Evolutionary conservation across 2,113 vertebrate genomes (phyloP), one percentile per base, ranked within the genome.

Genomic region (Ia io): DNA sequence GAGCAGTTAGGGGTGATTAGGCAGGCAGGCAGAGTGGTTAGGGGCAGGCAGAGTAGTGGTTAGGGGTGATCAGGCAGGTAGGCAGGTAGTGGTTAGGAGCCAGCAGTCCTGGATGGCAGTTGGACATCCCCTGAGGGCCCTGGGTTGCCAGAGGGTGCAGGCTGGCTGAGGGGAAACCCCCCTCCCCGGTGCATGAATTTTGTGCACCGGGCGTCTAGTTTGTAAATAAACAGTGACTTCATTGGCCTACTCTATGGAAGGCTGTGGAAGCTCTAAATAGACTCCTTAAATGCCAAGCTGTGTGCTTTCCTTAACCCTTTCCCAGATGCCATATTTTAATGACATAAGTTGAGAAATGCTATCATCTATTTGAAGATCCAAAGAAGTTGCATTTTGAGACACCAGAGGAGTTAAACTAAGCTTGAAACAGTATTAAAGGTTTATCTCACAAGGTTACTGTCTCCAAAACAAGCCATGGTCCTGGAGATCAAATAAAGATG

Each of bases 391-490:
- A 10, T 30, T 40, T 44, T 51, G 42, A 17, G 49, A 82, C 13
- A 71, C 1, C 22, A 35, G 16, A 73, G 73, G 61, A 49, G 49
- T 70, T 51, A 8, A 25, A 67, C 1, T 76, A 35, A 11, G 32
- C 70, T 95, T 79, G 11, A 91, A 91, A 35, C 20, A 20, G 23
- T 53, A 42, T 40, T 84, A 49, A 84, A 80, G 7, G 9, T 73
- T 85, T 59, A 9, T 49, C 9, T 88, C 11, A 3, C 16, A 11
- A 42, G 51, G 22, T 78, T 92, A 32, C 35, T 12, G 30, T 69
- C 51, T 92, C 20, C 49, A 56, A 96, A 92, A 28, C n/a, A 83
- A 97, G 9, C 17, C 84, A 59, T 69, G 89, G 73, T 96, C 53
- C 91, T 9, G 1, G 35, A 79, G 56, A 53, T 69, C 71, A 69